Percentiles rank a stretch among this genome's conserved stretches.
These are phyloP conservation scores for Cataglyphis cursor DNA, from an alignment of 2,888 invertebrate species.

Conservation along the genomic window DNA sequence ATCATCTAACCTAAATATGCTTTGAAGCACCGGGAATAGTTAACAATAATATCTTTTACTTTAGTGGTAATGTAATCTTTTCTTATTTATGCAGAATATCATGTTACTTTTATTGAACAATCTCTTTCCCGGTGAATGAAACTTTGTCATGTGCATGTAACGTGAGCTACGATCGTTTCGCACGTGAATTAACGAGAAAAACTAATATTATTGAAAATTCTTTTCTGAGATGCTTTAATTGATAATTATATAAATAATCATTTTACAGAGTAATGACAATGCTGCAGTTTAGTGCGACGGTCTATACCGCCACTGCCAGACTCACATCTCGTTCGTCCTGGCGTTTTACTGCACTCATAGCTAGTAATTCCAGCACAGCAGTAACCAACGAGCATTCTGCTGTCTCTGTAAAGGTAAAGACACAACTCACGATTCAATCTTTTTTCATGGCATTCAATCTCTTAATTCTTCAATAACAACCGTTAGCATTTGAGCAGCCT, in stretches of 20 bases:
- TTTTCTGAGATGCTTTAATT: background rate
- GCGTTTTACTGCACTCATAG: slow-evolving; percentile 54
- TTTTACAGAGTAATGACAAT: slow-evolving; percentile 71
- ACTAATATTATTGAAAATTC: background rate
- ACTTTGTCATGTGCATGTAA: background rate
- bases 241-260: slow-evolving; percentile 67
- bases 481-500: background rate
- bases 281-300: slow-evolving; percentile 75
- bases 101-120: too few species aligned
- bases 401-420: slow-evolving; percentile 49
- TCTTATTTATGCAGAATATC: background rate
- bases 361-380: slow-evolving; percentile 18
- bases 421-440: background rate
- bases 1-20: slow-evolving; percentile 61
- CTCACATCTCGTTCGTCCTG: slow-evolving; percentile 65
- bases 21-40: background rate
- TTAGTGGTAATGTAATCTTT: slow-evolving; percentile 3
- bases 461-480: background rate
- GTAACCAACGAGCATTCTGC: background rate
- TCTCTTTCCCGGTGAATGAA: too few species aligned
- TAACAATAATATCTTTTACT: background rate
- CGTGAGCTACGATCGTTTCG: background rate
- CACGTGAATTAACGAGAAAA: background rate
- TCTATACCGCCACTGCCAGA: slow-evolving; percentile 67
- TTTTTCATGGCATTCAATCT: background rate